Conservation (phyloP, 2,113 vertebrate species). For the Misgurnus anguillicaudatus region DNA sequence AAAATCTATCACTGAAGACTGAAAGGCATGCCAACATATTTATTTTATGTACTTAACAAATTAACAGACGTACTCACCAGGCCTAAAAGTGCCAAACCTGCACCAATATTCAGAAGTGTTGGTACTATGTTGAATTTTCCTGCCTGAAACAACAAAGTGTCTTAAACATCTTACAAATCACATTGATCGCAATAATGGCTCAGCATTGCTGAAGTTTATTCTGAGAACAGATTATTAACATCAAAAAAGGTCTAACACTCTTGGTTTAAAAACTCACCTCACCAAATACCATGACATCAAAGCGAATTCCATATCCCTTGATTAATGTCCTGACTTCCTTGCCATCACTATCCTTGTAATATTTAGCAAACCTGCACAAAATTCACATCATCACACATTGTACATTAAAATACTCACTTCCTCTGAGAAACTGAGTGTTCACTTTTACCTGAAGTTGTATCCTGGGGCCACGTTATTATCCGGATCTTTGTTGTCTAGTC, state of each 20-base stretch:
- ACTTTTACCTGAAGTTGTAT: constrained; percentile 85
- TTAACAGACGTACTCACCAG: constrained; percentile 73
- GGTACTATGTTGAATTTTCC: constrained; percentile 86
- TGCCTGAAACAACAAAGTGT: constrained; percentile 67
- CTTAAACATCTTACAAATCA: not conserved
- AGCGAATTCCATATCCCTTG: constrained; percentile 86
- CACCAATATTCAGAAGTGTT: constrained; percentile 85
- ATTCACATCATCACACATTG: not conserved
- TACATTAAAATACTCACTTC: not conserved
- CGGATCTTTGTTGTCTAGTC: constrained; percentile 78
- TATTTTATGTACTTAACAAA: too few species aligned
- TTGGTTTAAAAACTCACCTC: constrained; percentile 67
- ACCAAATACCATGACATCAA: constrained; percentile 85
- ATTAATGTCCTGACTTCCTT: constrained; percentile 75
- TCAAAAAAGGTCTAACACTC: not conserved
- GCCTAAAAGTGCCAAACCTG: constrained; percentile 79
- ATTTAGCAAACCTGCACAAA: constrained; percentile 81
- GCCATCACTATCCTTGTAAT: constrained; percentile 68
- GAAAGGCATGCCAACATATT: too few species aligned
- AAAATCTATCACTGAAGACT: not conserved
- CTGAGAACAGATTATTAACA: not conserved
- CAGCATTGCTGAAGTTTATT: too few species aligned
- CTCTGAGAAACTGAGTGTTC: not conserved
- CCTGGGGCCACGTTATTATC: constrained; percentile 80
- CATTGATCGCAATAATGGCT: too few species aligned